Evolutionary conservation across 2,113 vertebrate species (phyloP), one percentile per base, ranked within the genome.

Genomic region (Elachura formosa): DNA sequence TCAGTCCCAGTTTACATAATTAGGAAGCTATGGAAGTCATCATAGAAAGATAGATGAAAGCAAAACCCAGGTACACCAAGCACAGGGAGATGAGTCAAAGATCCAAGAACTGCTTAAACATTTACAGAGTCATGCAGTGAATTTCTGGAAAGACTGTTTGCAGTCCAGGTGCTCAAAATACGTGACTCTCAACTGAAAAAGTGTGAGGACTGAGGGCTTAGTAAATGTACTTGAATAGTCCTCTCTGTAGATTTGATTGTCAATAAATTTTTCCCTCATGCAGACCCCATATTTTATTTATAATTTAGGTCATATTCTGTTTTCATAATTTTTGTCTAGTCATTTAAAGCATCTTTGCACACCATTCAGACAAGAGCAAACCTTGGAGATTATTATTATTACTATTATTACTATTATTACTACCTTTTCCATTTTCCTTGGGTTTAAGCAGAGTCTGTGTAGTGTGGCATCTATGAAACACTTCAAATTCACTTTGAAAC

Each of bases 311-410:
- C 87, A 93, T 45, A 74, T 93, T 63, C 82, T 79, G 46, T 67
- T 95, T 90, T 80, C 84, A 29, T 76, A 83, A 93, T 87, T 95
- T 94, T 93, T 96, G 87, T 93, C 87, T 83, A 93, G 84, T 93
- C 87, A 96, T 80, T 94, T 94, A 62, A 90, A 91, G 69, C 25
- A 87, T 76, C 51, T 85, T 69, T 63, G n/a, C 56, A 67, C 25
- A 51, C 62, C 69, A 91, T 73, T 80, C 59, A 67, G 62, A 61
- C 18, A 79, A 69, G 19, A 84, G 34, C 0, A 12, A 73, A 83
- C 69, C 25, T 79, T 83, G 11, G n/a, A 38, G 2, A 7, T 29
- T 43, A 40, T 68, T 82, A 29, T 58, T 76, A 74, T 61, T n/a
- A n/a, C n/a, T n/a, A n/a, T n/a, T n/a, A n/a, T n/a, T n/a, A n/a